Conservation (phyloP, 2,797 vertebrate genomes). For the Acrocephalus scirpaceus region DNA sequence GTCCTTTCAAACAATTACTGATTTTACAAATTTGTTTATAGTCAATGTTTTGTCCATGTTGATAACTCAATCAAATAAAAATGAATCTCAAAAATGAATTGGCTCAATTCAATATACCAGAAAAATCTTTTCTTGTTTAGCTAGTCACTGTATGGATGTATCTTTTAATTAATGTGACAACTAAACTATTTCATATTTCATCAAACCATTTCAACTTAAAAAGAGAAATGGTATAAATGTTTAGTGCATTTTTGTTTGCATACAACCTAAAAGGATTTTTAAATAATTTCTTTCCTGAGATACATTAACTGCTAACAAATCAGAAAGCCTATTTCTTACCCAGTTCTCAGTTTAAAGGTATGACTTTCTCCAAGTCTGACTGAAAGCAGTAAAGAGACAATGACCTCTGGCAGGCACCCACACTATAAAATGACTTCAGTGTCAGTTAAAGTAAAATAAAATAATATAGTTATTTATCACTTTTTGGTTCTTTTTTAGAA, state of each 20-base stretch:
- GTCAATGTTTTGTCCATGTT: not conserved
- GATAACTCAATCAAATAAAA: not conserved
- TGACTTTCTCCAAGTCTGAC: not conserved
- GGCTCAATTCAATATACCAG: not conserved
- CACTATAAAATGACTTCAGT: not conserved
- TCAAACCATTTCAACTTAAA: not conserved
- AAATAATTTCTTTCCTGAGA: not conserved
- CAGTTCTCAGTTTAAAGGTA: not conserved
- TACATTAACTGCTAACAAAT: not conserved
- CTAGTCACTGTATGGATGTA: not conserved
- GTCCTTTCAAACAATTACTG: not conserved
- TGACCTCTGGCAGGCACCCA: not conserved
- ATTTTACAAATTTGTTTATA: not conserved
- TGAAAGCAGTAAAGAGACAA: not conserved
- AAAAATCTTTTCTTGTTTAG: not conserved
- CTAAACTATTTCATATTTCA: not conserved
- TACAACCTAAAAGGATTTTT: not conserved
- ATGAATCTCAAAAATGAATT: not conserved
- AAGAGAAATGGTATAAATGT: not conserved
- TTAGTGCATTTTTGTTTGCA: not conserved
- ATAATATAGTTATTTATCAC: not conserved
- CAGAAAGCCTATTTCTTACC: not conserved
- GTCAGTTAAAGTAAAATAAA: not conserved
- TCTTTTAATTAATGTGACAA: not conserved
- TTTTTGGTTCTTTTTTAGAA: not conserved